A percentile compares a stretch with the other conserved stretches of the same genome.
Evolutionary conservation across 2,888 invertebrate genomes (phyloP).

Genomic region (Macrosoma leucophasiata): DNA sequence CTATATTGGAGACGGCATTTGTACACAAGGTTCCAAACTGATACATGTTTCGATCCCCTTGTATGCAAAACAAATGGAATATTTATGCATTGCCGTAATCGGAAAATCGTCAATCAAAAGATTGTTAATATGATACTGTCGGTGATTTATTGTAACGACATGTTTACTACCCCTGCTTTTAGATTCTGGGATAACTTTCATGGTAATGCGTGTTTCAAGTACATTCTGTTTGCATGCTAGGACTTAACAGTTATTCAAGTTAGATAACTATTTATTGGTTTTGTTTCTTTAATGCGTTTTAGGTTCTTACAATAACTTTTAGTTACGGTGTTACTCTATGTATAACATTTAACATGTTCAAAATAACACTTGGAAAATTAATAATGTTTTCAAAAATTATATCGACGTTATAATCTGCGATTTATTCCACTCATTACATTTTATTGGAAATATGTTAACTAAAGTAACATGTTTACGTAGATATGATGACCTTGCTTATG

Average conservation of each 20-base stretch:
- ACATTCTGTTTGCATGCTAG: slow-evolving; percentile 28
- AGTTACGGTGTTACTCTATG: no score
- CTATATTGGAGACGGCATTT: slow-evolving; percentile 17
- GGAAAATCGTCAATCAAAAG: slow-evolving; percentile 55
- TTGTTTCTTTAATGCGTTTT: no score
- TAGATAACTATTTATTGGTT: no score
- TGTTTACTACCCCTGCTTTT: slow-evolving; percentile 29
- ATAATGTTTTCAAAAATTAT: no score
- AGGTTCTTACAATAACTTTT: no score
- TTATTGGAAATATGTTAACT: slow-evolving; percentile 1
- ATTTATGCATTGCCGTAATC: slow-evolving; percentile 55
- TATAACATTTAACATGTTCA: no score
- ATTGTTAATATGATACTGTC: slow-evolving; percentile 42
- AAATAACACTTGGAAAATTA: no score
- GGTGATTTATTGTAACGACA: slow-evolving; percentile 26
- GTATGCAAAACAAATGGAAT: slow-evolving; percentile 56
- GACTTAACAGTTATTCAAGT: no score
- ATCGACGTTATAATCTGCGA: no score
- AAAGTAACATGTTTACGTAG: no score
- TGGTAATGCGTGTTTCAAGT: slow-evolving; percentile 32
- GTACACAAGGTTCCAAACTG: slow-evolving; percentile 33
- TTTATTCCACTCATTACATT: slow-evolving; percentile 8
- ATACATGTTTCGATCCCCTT: slow-evolving; percentile 40
- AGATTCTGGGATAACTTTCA: slow-evolving; percentile 25
- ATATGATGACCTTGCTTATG: no score